Base-by-base conservation (phyloP, 2,888 invertebrate species). In the Dryocosmus kuriphilus region DNA sequence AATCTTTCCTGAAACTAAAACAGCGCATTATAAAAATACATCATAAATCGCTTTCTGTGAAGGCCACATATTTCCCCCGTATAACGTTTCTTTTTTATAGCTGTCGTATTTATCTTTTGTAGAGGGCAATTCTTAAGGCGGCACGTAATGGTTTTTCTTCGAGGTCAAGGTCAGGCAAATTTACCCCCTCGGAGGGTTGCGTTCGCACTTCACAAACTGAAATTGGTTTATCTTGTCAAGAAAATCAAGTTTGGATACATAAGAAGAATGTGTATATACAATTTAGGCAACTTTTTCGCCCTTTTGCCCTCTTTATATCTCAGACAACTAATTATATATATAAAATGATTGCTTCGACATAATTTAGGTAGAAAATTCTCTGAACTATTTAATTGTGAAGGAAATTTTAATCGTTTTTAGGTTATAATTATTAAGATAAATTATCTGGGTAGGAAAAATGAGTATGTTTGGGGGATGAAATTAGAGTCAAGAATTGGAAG, bases 91-190 rank as follows among this genome's bases (percentile, higher is more conserved):
- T 71, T 71, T 62, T 71, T 71, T 51, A 71, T 71, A 32, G 46
- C 30, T 30, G 30, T 71, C 71, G 30, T 71, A 71, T 71, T 71
- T 71, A 71, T 71, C 41, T 71, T 71, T 51, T 51, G 65, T n/a
- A 71, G 27, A 71, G 46, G 71, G 71, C 30, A 32, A 51, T 51
- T 71, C 27, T 46, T 27, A 32, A 71, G 71, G 19, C 51, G 9
- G 51, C 19, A 51, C 46, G 51, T 71, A 71, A 71, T 71, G 71
- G 51, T 46, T 71, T 71, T 24, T 51, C 19, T 71, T 46, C 11
- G n/a, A 71, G 71, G 71, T 30, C 71, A 51, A 71, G 71, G 71
- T 19, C 24, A 46, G n/a, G n/a, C 5, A 41, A 71, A 71, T 71
- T 51, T 30, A 30, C 30, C 46, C 27, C 30, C 30, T 46, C 30